Conservation (phyloP, 2,888 invertebrate genomes). For the Caenorhabditis parvicauda region DNA sequence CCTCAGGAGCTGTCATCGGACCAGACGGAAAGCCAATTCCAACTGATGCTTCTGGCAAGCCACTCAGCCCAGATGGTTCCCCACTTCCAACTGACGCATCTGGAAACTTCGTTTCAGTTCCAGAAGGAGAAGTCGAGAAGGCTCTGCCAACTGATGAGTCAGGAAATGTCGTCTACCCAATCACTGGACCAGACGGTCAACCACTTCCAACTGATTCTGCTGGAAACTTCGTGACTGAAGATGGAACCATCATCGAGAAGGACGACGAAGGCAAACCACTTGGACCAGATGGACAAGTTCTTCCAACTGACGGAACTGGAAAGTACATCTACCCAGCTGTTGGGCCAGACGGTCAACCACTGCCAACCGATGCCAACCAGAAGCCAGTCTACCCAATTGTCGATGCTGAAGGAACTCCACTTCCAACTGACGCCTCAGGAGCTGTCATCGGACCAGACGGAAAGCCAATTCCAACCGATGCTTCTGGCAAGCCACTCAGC, state of each 20-base stretch:
- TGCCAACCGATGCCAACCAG: constrained; percentile 13
- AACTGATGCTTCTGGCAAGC: constrained; percentile 4
- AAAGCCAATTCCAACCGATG: constrained; percentile 22
- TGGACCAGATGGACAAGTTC: constrained; percentile 13
- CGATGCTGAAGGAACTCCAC: background rate
- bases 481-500: constrained; percentile 12
- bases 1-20: constrained; percentile 4
- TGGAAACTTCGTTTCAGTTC: constrained; percentile 22
- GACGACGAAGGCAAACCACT: constrained; percentile 12
- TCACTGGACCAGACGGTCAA: constrained; percentile 10
- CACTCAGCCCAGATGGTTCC: constrained; percentile 15
- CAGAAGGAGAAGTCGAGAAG: constrained; percentile 4
- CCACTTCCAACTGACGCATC: constrained; percentile 18
- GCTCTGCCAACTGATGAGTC: constrained; percentile 13
- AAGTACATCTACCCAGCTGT: constrained; percentile 6
- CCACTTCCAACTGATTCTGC: constrained; percentile 14
- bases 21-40: constrained; percentile 14
- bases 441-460: constrained; percentile 11
- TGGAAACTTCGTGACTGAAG: constrained; percentile 11
- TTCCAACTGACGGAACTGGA: constrained; percentile 12
- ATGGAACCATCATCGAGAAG: constrained; percentile 15
- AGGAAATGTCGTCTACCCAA: constrained; percentile 11
- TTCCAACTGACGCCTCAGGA: constrained; percentile 11
- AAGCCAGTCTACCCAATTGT: constrained; percentile 4
- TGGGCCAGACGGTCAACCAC: constrained; percentile 5